Evolutionary conservation across 2,113 vertebrate genomes (phyloP).

Genomic region (Saccopteryx bilineata): DNA sequence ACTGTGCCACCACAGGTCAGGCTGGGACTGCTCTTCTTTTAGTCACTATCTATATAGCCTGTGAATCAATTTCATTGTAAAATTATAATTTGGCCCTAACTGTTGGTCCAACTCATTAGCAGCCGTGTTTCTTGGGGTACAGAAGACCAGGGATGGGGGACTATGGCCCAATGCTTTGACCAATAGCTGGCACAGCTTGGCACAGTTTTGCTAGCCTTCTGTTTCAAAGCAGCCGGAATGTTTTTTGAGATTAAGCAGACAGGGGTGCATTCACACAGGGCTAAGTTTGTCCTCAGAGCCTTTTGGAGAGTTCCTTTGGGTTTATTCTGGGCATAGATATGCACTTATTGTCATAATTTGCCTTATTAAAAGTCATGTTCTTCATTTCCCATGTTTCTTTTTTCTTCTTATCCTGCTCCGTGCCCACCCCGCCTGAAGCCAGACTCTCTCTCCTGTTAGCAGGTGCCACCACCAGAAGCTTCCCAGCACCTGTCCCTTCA

Average conservation of each 20-base stretch:
- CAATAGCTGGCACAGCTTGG: not conserved
- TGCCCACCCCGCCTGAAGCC: not conserved
- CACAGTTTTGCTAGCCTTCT: not conserved
- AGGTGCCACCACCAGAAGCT: not conserved
- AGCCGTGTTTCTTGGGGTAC: not conserved
- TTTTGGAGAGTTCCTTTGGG: conserved; percentile 32
- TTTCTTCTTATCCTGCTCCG: not conserved
- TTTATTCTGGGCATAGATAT: not conserved
- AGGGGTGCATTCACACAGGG: not conserved
- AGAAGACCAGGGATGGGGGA: not conserved
- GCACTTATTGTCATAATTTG: not conserved
- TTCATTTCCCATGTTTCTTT: not conserved
- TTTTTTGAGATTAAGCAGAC: conserved; percentile 34
- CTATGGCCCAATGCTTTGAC: not conserved
- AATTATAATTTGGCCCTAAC: not conserved
- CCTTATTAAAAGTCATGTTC: not conserved
- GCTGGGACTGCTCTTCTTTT: not conserved
- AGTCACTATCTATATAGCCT: not conserved
- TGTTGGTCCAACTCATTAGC: not conserved
- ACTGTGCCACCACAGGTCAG: not conserved
- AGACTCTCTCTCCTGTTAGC: not conserved
- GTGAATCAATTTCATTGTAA: not conserved
- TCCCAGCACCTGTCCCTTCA: not conserved
- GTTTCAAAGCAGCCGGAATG: not conserved
- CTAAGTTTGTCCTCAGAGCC: not conserved